Base-by-base conservation (phyloP, 2,797 vertebrate genomes). In the Peromyscus nudipes region DNA sequence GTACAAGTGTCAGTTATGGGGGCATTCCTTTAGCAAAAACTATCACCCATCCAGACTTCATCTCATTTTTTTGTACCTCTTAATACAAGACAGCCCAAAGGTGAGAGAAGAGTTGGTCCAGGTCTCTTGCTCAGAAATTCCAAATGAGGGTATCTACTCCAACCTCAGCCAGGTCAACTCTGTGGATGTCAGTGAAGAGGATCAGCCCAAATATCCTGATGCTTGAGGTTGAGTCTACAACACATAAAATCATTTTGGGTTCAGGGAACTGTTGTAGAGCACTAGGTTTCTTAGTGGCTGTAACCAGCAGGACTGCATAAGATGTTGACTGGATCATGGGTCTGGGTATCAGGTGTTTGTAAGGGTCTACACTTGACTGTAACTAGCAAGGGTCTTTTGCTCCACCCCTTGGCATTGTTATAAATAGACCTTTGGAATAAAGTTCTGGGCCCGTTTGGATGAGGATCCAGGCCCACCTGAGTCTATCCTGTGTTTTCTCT, bases 1-100 rank as follows among this genome's bases (percentile, higher is more conserved):
- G 98, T 99, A 89, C 99, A 99, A 21, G 71, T 40, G 98, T 14
- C 97, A 21, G 98, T 99, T 82, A 98, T 99, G 99, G 99, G 99
- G 98, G 99, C 98, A 0, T 96, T 99, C 90, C 98, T 99, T 85
- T 99, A 99, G 94, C 98, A n/a, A 98, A 17, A 99, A 99, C 79
- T 98, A 98, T 12, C 99, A 99, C 96, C 98, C 81, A 83, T 69
- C 99, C 98, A 93, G 98, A 99, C 92, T 98, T 99, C 65, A 98
- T 97, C 1, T 99, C 99, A 95, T 99, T 99, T 55, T 81, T 97
- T 98, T 99, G 80, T 97, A 98, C 34, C 98, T 99, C 97, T 99
- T 99, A 96, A 99, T 98, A 86, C 99, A 98, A 85, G 86, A 93
- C 0, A 98, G 99, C 67, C 16, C 83, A 1, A 11, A 71, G 1